Base-by-base conservation (phyloP, 2,113 vertebrate species). In the Chauna torquata region DNA sequence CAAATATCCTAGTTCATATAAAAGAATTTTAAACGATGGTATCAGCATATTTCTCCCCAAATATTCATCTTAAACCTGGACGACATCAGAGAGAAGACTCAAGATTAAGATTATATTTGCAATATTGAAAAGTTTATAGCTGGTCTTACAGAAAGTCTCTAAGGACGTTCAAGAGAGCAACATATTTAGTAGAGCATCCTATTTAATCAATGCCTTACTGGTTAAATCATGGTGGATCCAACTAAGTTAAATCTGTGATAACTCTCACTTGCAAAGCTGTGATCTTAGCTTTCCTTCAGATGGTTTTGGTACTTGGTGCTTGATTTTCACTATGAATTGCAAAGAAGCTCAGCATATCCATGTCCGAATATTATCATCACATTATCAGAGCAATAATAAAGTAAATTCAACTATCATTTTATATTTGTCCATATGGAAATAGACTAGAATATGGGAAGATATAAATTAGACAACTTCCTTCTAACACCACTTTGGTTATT, bases 11-110 rank as follows among this genome's bases (percentile, higher is more conserved):
- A 20, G 16, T 66, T 75, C 59, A 64, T 23, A 54, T 6, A 52
- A 32, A 61, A 74, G 75, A 76, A 44, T 42, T 55, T 13, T 69
- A 52, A 80, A 30, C 0, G 0, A 27, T 49, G 12, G 9, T 3
- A 58, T 5, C 25, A 72, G 4, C 24, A 62, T 71, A 65, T 30
- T 69, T 80, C 22, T 76, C 22, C 18, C 7, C 7, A 38, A 3
- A 71, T 28, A 42, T 12, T 42, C 27, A 19, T 64, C 20, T 76
- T 64, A 82, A 92, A 86, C 30, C 12, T 86, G 47, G 25, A 72
- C 83, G 44, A 90, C 40, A 70, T 2, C 2, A 79, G 38, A 38
- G 5, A n/a, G 5, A 62, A 82, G 24, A 50, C 5, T 83, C 3
- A 71, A 34, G 17, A 36, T 40, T 47, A 54, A 61, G 12, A 32